Base-by-base conservation (phyloP, 2,888 invertebrate genomes). In the Chelonus formosanus region DNA sequence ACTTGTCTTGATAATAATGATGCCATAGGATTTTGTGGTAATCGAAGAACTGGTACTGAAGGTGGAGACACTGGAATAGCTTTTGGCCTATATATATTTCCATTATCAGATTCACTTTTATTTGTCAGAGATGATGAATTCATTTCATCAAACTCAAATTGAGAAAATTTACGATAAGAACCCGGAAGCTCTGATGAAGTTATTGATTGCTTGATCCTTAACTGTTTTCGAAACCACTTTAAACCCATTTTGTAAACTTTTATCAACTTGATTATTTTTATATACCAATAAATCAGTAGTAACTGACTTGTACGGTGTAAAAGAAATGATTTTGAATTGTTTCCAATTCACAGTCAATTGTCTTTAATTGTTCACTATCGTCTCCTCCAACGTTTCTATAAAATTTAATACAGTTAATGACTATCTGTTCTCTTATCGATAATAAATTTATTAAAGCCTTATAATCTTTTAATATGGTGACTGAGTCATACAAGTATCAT, bases 181-280 rank as follows among this genome's bases (percentile, higher is more conserved):
- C 65, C 75, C 75, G n/a, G 72, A 63, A 35, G 56, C 59, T 35
- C 68, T 67, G 31, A 63, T 63, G 35, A 65, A 36, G 36, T 58
- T 53, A 32, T 53, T 62, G 5, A 71, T 65, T 45, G 62, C 40
- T 67, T 69, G 70, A 31, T 74, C 71, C 44, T 84, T 74, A 7
- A 68, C 73, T 56, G 85, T 71, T 7, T 85, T 82, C 35, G 84
- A 75, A 88, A 88, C 80, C 86, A 85, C 77, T 85, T 86, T 10
- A 87, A 76, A 3, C 74, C 79, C 79, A 79, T 79, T 40, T 69
- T 68, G 48, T 32, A 8, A 34, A 54, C 7, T 4, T 45, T 45
- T n/a, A 45, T 48, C 3, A 6, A 20, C 3, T 48, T 5, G 3
- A 20, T 48, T 48, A 48, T n/a, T 48, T 10, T 3, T 10, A 48